Conservation (phyloP, 1,140 invertebrate genomes). For the Cydia strobilella region DNA sequence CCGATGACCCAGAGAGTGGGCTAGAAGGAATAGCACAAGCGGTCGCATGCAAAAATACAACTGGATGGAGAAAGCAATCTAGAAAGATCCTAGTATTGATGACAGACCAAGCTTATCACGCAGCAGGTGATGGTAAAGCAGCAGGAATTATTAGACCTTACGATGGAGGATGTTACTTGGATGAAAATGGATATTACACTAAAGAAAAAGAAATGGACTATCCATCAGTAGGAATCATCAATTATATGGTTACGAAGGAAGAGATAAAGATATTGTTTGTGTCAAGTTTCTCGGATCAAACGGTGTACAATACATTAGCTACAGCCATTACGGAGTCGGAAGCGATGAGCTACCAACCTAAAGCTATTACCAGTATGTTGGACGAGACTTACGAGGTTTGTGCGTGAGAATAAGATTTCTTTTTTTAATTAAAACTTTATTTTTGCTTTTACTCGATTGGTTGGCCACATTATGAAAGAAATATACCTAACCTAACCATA, state of each 20-base stretch:
- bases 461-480: no score
- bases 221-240: neutral
- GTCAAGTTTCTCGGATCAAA: neutral
- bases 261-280: slow-evolving; percentile 16
- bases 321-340: neutral
- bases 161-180: slow-evolving; percentile 1
- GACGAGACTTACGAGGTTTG: slow-evolving; percentile 13
- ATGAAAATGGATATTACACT: neutral
- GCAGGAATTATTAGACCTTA: slow-evolving; percentile 20
- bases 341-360: neutral
- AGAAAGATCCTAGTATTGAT: slow-evolving; percentile 2
- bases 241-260: slow-evolving; percentile 1
- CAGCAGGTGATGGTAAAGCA: slow-evolving; percentile 16
- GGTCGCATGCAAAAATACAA: neutral
- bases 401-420: neutral
- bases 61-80: neutral
- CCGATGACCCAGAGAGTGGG: slow-evolving; percentile 7
- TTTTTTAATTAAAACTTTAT: no score
- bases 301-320: neutral
- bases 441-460: no score
- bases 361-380: neutral
- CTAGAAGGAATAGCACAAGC: slow-evolving; percentile 5
- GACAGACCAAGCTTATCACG: slow-evolving; percentile 1
- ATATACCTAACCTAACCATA: no score
- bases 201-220: slow-evolving; percentile 23